Percentiles rank a stretch among this genome's conserved stretches.
Evolutionary conservation across 1,140 invertebrate species (phyloP).

Genomic region (Bilobella aurantiaca): DNA sequence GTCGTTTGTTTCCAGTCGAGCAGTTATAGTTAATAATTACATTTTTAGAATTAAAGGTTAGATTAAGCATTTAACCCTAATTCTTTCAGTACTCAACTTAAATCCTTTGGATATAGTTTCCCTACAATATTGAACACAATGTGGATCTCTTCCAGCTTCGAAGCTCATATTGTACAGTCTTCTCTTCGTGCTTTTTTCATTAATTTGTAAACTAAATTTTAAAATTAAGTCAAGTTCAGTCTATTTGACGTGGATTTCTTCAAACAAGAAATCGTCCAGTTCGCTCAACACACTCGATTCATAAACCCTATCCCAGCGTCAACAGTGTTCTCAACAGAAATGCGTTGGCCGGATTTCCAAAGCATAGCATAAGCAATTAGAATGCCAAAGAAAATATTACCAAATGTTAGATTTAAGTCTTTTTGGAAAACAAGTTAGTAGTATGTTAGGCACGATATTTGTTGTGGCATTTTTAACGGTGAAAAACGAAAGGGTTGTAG

Average conservation of each 20-base stretch:
- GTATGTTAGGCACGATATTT: no score
- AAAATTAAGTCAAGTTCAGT: background rate
- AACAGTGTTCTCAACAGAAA: no score
- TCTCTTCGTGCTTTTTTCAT: background rate
- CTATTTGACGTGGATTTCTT: background rate
- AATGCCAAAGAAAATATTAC: no score
- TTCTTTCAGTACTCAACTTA: background rate
- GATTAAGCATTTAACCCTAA: background rate
- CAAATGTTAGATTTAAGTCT: no score
- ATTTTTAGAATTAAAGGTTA: background rate
- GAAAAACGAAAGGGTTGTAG: no score
- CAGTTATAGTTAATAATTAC: background rate
- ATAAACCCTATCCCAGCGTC: no score
- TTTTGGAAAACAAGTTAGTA: no score
- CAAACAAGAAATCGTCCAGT: no score
- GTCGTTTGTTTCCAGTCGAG: background rate
- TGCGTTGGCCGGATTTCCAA: no score
- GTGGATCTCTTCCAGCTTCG: conserved; percentile 4
- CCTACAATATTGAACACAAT: conserved; percentile 3
- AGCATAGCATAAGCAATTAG: no score
- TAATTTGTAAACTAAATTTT: background rate
- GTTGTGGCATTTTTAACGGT: no score
- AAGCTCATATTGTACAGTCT: background rate
- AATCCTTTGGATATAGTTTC: background rate
- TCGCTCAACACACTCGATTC: no score